These are phyloP conservation scores for Drosophila ogumai DNA, from an alignment of 1,140 invertebrate genomes.

Conservation along the genomic window DNA sequence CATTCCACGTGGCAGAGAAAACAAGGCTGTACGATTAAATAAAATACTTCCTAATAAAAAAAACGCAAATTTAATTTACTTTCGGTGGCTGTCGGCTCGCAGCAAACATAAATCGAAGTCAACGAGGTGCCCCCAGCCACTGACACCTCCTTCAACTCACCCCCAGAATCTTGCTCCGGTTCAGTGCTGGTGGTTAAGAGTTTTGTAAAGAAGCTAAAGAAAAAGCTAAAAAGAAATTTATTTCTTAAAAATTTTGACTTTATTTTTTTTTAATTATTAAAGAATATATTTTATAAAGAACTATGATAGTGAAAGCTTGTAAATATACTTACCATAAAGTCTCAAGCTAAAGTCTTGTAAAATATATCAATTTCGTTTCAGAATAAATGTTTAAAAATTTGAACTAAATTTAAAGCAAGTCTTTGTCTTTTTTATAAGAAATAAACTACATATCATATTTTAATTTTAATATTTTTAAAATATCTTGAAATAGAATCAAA, in stretches of 20 bases:
- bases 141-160: not conserved
- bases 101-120: slow-evolving; percentile 56
- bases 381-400: not conserved
- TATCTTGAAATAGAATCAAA: not conserved
- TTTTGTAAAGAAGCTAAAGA: not conserved
- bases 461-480: not conserved
- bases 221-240: not conserved
- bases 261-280: not conserved
- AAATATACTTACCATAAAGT: too few relatives aligned
- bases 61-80: slow-evolving; percentile 59
- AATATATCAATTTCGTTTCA: not conserved
- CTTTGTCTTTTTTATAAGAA: too few relatives aligned
- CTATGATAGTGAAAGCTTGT: too few relatives aligned
- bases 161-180: not conserved
- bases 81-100: slow-evolving; percentile 42
- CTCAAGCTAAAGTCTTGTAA: not conserved
- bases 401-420: not conserved
- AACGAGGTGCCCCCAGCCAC: slow-evolving; percentile 41
- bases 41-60: slow-evolving; percentile 76
- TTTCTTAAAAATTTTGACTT: fast-evolving
- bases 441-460: too few relatives aligned
- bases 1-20: slow-evolving; percentile 21
- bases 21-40: slow-evolving; percentile 69
- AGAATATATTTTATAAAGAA: not conserved
- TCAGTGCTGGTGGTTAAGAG: not conserved